These are phyloP conservation scores for Amphipoea oculea DNA, from an alignment of 2,888 invertebrate species.

Conservation along the genomic window DNA sequence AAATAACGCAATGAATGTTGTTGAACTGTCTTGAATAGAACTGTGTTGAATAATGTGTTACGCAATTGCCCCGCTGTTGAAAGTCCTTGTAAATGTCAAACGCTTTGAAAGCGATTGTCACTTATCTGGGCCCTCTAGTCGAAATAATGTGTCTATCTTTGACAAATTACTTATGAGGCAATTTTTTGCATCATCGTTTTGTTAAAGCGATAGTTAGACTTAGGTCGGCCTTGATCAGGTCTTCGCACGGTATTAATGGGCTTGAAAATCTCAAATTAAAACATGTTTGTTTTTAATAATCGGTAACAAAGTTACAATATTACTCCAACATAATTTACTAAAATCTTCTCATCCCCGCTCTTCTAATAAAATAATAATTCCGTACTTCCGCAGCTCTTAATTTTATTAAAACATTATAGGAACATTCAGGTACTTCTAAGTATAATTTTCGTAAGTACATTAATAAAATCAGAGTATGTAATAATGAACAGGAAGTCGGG, in stretches of 20 bases:
- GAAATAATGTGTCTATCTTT: neutral
- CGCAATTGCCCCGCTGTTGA: no score
- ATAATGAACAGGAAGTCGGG: slow-evolving; percentile 24
- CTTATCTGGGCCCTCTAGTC: no score
- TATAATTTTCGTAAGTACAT: slow-evolving; percentile 32
- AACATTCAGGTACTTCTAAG: slow-evolving; percentile 9
- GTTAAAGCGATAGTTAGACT: no score
- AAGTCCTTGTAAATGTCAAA: no score
- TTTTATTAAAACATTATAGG: slow-evolving; percentile 44
- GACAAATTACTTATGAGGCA: neutral
- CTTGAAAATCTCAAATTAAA: no score
- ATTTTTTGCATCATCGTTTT: neutral
- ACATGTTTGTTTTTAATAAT: no score
- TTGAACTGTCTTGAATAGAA: no score
- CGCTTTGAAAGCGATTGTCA: no score
- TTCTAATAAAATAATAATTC: slow-evolving; percentile 16
- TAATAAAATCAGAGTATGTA: slow-evolving; percentile 25
- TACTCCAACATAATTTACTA: neutral
- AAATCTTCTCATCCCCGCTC: neutral
- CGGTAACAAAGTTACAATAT: neutral
- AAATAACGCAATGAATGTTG: no score
- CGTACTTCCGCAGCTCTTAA: slow-evolving; percentile 9
- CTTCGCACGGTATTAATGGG: no score
- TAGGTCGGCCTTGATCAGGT: no score
- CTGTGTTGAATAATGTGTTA: no score